Evolutionary conservation across 2,888 invertebrate genomes (phyloP).

Genomic region (Cerastis rubricosa): DNA sequence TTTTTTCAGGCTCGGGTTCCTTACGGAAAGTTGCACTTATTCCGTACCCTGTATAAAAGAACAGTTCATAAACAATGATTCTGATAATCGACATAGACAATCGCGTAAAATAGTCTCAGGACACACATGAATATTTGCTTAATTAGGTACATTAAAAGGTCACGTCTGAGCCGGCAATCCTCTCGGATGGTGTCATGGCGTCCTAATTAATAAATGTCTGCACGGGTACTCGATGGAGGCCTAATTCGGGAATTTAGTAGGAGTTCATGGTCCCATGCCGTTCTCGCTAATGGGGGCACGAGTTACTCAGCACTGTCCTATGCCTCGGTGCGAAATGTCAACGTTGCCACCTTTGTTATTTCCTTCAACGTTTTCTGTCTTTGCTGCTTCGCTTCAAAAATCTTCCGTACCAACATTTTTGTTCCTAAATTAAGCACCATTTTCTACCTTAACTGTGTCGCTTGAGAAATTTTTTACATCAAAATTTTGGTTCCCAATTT

Average conservation of each 20-base stretch:
- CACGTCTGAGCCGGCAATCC: conserved; percentile 51
- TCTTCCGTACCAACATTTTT: not conserved
- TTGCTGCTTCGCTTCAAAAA: not conserved
- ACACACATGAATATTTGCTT: conserved; percentile 49
- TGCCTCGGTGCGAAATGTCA: conserved; percentile 37
- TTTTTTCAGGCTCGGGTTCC: not conserved
- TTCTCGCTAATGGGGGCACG: conserved; percentile 77
- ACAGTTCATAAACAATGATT: not conserved
- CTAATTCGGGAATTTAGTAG: conserved; percentile 75
- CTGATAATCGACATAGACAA: not conserved
- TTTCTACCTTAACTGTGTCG: not conserved
- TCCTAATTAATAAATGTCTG: conserved; percentile 75
- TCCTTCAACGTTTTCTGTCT: not conserved
- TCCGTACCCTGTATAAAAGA: not conserved
- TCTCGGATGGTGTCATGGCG: conserved; percentile 62
- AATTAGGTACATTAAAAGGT: conserved; percentile 60
- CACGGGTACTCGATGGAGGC: conserved; percentile 59
- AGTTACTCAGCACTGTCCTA: conserved; percentile 53
- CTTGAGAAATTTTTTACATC: not conserved
- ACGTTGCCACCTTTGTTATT: conserved; percentile 13
- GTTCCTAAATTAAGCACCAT: not conserved
- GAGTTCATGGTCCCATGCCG: conserved; percentile 73
- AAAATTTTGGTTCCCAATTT: conserved; percentile 13
- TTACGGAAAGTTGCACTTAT: not conserved
- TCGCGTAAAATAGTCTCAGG: conserved; percentile 21